Evolutionary conservation across 53 echinoderm and acorn worm genomes (phyloP).

Genomic region (Mesocentrotus franciscanus): DNA sequence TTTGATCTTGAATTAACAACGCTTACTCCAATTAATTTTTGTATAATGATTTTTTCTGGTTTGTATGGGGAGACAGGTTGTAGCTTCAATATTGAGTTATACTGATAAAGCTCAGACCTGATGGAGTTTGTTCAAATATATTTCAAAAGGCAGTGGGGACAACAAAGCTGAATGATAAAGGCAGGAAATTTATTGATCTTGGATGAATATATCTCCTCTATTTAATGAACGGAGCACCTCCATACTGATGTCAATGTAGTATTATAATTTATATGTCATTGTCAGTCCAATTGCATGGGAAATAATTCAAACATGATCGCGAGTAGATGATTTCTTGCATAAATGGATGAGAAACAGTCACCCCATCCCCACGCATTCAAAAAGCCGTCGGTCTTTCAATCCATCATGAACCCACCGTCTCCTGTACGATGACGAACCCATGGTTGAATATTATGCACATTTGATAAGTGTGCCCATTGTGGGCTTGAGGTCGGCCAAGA

Average conservation of each 20-base stretch:
- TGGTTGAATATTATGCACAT: conserved; percentile 18
- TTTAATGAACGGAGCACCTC: neutral
- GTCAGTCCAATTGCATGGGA: neutral
- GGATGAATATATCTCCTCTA: neutral
- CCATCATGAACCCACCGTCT: neutral
- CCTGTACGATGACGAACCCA: neutral
- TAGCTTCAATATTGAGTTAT: too few relatives aligned
- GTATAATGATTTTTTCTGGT: too few relatives aligned
- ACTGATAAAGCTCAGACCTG: too few relatives aligned
- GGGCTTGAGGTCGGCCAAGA: neutral
- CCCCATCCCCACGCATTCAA: neutral
- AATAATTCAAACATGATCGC: neutral
- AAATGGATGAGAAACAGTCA: neutral
- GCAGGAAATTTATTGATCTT: neutral
- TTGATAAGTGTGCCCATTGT: neutral
- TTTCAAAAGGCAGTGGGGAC: neutral
- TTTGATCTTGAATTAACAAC: too few relatives aligned
- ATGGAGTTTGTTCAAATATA: neutral
- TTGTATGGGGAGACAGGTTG: too few relatives aligned
- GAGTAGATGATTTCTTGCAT: neutral
- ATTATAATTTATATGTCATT: neutral
- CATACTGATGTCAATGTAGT: neutral
- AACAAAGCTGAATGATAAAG: neutral
- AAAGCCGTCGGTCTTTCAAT: neutral
- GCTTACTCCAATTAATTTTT: too few relatives aligned